These are phyloP conservation scores for Oreochromis niloticus DNA, from an alignment of 2,113 vertebrate genomes.

Conservation along the genomic window DNA sequence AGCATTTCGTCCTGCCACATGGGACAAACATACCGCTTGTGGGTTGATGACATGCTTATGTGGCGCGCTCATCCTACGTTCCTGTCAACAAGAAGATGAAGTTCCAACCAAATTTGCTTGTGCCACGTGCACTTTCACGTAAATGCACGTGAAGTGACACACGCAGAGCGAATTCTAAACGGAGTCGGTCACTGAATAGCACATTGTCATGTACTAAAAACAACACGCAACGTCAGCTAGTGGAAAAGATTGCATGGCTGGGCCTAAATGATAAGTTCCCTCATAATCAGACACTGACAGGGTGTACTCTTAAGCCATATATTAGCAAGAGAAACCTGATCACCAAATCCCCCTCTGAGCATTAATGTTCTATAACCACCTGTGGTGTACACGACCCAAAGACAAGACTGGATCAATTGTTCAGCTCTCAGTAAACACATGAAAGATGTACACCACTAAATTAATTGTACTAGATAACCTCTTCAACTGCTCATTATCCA, in stretches of 20 bases:
- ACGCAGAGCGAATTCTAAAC: slow-evolving; percentile 2
- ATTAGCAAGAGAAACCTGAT: slow-evolving; percentile 3
- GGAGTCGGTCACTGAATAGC: slow-evolving; percentile 7
- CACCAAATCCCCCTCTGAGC: slow-evolving; percentile 16
- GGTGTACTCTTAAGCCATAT: slow-evolving; percentile 10
- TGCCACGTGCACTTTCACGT: not conserved
- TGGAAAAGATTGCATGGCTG: slow-evolving; percentile 21
- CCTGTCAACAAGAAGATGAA: slow-evolving; percentile 53
- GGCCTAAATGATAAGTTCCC: slow-evolving; percentile 35
- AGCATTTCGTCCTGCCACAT: slow-evolving; percentile 42
- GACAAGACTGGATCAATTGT: not conserved
- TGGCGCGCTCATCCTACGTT: slow-evolving; percentile 33
- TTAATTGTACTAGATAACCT: not conserved
- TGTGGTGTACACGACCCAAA: not conserved
- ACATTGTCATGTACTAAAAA: slow-evolving; percentile 42
- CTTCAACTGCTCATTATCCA: not conserved
- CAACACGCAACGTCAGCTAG: slow-evolving; percentile 27
- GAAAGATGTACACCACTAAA: not conserved
- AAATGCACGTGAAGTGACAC: not conserved
- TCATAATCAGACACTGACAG: slow-evolving; percentile 19
- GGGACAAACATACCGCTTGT: slow-evolving; percentile 52
- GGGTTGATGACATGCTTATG: slow-evolving; percentile 53
- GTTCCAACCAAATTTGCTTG: slow-evolving; percentile 16
- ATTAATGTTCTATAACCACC: slow-evolving; percentile 11
- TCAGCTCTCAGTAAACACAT: not conserved